Evolutionary conservation across 2,113 vertebrate genomes (phyloP), one percentile per base, ranked within the genome.

Genomic region (Poicephalus meyeri): DNA sequence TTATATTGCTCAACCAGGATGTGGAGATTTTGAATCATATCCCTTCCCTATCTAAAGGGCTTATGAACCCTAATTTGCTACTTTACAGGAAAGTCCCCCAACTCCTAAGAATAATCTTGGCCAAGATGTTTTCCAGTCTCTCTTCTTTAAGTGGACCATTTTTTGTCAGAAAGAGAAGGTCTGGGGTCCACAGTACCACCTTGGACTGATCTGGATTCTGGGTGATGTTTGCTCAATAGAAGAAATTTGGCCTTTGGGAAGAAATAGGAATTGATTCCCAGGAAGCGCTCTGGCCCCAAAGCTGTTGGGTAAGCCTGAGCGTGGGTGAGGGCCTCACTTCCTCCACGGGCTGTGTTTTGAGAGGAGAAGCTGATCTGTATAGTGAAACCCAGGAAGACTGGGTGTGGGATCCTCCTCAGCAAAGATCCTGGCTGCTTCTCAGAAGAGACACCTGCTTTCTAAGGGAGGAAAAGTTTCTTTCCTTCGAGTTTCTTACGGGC

Each of bases 1-100:
- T 93, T 86, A 53, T 55, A 84, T 96, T 95, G 16, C 92, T 92
- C 35, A 97, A 77, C 50, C 76, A 92, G 92, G 94, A 95, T 95
- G 94, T 94, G 86, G 94, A 88, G 53, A 64, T 80, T 61, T 84
- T 97, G 91, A 94, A 93, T 94, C 93, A 93, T 87, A 92, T 91
- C 83, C 77, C 93, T 93, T 95, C 86, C 11, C 47, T 89, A 60
- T 93, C 56, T 84, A 71, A 96, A 88, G 7, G 55, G 44, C 77
- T 93, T 84, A 78, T 84, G 52, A 89, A 16, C 20, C 37, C 16
- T 88, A 49, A 58, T 94, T 95, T 89, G 16, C 42, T 86, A 9
- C 88, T 84, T 96, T 68, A 88, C 83, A 91, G 91, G 69, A 93
- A 95, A 86, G 52, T 86, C 77, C 55, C 20, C 64, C 69, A 80